These are phyloP conservation scores for Pilophorus perplexus DNA, from an alignment of 2,888 invertebrate species.

Conservation along the genomic window DNA sequence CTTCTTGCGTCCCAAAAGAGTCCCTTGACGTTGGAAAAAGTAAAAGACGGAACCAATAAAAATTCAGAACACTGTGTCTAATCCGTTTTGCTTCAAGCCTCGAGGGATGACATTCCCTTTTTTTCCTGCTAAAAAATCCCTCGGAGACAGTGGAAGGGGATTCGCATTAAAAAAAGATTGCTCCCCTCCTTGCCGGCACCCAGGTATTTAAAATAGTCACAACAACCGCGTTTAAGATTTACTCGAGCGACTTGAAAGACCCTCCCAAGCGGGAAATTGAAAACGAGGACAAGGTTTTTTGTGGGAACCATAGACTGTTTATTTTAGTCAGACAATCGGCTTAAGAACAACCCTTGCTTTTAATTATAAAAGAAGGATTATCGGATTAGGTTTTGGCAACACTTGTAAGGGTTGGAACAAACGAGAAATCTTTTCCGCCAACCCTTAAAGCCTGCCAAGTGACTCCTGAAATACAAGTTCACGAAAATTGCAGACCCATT, in stretches of 20 bases:
- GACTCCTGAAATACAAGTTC: too few relatives aligned
- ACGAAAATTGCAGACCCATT: too few relatives aligned
- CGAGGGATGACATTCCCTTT: conserved; percentile 23
- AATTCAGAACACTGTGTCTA: conserved; percentile 49
- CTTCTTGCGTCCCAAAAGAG: conserved; percentile 20
- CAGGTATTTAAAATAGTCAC: conserved; percentile 39
- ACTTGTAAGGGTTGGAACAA: conserved; percentile 20
- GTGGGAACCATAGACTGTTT: conserved; percentile 3
- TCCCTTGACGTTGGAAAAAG: conserved; percentile 41
- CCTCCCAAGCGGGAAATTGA: conserved; percentile 36
- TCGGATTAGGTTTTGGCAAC: conserved; percentile 28
- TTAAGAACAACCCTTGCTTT: conserved; percentile 43
- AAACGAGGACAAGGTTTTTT: conserved; percentile 35
- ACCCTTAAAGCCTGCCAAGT: too few relatives aligned
- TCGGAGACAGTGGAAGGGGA: conserved; percentile 8
- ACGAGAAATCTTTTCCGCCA: too few relatives aligned
- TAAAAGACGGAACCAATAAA: conserved; percentile 48
- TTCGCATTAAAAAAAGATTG: conserved; percentile 31
- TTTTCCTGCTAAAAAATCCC: background rate
- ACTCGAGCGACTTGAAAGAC: conserved; percentile 15
- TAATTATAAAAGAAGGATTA: conserved; percentile 41
- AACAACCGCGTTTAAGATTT: conserved; percentile 36
- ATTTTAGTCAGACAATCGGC: conserved; percentile 40
- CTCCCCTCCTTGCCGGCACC: conserved; percentile 1
- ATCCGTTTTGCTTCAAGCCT: conserved; percentile 47